Percentiles rank a stretch among this genome's conserved stretches.
These are phyloP conservation scores for Sebastes reedi DNA, from an alignment of 2,797 vertebrate genomes.

Conservation along the genomic window DNA sequence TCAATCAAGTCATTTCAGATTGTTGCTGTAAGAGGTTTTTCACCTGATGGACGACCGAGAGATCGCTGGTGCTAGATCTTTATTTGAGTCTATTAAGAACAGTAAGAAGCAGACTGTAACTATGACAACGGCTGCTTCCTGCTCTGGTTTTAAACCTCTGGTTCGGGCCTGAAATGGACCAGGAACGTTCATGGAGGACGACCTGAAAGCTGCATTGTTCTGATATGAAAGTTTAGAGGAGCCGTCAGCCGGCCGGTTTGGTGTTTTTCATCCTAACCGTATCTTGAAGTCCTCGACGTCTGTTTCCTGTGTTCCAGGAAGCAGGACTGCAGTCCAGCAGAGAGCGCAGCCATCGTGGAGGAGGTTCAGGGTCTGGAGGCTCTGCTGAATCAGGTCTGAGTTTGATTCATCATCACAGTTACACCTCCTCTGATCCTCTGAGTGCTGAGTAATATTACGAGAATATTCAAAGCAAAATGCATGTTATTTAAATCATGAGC, in stretches of 20 bases:
- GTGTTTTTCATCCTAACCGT: background rate
- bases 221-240: background rate
- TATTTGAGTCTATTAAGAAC: background rate
- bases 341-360: conserved; percentile 82
- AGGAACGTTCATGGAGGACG: background rate
- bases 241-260: background rate
- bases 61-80: background rate
- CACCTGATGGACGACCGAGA: background rate
- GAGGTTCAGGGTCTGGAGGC: conserved; percentile 85
- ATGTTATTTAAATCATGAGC: no score
- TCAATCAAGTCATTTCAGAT: background rate
- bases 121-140: background rate
- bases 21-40: background rate
- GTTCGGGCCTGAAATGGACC: background rate
- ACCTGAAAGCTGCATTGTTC: background rate
- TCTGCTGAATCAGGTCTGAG: conserved; percentile 77
- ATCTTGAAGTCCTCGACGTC: background rate
- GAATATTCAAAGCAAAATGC: no score
- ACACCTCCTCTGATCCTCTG: background rate
- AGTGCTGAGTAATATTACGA: background rate
- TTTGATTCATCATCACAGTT: background rate
- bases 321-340: conserved; percentile 83
- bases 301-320: conserved; percentile 75
- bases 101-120: no score
- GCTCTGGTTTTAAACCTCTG: background rate